Conservation (phyloP, 2,113 vertebrate genomes). For the Centrocercus urophasianus region DNA sequence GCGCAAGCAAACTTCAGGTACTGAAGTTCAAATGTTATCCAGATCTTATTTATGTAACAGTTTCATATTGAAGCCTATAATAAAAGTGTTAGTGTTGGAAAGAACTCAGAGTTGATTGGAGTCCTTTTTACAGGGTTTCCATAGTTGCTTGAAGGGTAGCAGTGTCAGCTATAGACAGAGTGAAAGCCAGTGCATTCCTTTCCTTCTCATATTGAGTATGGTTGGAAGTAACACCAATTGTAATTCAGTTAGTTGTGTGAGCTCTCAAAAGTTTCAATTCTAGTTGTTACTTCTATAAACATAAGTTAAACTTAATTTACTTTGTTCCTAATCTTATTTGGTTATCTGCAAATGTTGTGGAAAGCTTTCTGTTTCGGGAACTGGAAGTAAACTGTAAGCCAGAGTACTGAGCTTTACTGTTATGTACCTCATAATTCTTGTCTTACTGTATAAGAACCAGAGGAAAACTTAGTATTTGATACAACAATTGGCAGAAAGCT, state of each 20-base stretch:
- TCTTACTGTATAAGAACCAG: not conserved
- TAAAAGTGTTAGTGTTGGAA: not conserved
- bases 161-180: not conserved
- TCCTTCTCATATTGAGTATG: not conserved
- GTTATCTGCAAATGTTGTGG: fast-evolving
- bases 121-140: not conserved
- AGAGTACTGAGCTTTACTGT: not conserved
- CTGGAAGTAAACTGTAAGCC: not conserved
- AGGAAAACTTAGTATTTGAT: not conserved
- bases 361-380: not conserved
- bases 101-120: not conserved
- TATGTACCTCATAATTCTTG: not conserved
- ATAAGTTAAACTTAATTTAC: not conserved
- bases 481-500: not conserved
- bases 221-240: not conserved
- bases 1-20: not conserved
- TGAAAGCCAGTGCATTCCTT: not conserved
- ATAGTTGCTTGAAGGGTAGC: not conserved
- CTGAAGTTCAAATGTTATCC: not conserved
- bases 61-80: not conserved
- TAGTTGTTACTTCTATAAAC: not conserved
- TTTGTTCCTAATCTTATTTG: not conserved
- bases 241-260: not conserved
- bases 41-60: not conserved
- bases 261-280: not conserved